Conservation (phyloP, 2,888 invertebrate species). For the Ernsta delagoae region DNA sequence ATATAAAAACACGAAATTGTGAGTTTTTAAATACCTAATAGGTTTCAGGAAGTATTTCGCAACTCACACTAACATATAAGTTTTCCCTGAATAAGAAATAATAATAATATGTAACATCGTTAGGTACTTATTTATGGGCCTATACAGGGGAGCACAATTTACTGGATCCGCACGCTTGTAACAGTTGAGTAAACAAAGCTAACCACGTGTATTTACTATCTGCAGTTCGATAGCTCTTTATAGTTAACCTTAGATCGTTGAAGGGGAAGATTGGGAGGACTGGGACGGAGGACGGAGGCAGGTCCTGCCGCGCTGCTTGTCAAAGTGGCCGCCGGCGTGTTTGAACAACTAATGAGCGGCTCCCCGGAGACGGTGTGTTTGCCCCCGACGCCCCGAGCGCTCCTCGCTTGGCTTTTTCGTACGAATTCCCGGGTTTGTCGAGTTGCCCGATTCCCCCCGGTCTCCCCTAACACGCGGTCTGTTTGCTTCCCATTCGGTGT, state of each 20-base stretch:
- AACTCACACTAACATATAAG: too few relatives aligned
- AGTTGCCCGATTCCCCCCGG: slow-evolving; percentile 49
- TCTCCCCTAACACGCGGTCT: slow-evolving; percentile 48
- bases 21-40: too few relatives aligned
- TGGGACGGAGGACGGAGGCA: slow-evolving; percentile 52
- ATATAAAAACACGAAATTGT: too few relatives aligned
- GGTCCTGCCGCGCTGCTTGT: slow-evolving; percentile 73
- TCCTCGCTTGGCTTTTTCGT: slow-evolving; percentile 68
- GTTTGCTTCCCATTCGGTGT: slow-evolving; percentile 67
- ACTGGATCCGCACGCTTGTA: slow-evolving; percentile 48
- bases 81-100: too few relatives aligned
- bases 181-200: slow-evolving; percentile 24
- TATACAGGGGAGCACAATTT: slow-evolving; percentile 12
- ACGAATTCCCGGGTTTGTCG: slow-evolving; percentile 57
- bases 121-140: too few relatives aligned
- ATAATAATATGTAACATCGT: too few relatives aligned
- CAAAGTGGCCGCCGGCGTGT: slow-evolving; percentile 83
- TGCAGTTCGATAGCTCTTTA: slow-evolving; percentile 68
- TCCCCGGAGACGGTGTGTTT: slow-evolving; percentile 80
- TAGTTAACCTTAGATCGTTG: slow-evolving; percentile 71
- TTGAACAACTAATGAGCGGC: slow-evolving; percentile 83
- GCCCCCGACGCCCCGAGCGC: slow-evolving; percentile 67
- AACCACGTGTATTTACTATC: slow-evolving; percentile 30
- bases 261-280: slow-evolving; percentile 69
- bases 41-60: too few relatives aligned